Conservation (phyloP, 2,797 vertebrate genomes). For the Anabas testudineus region DNA sequence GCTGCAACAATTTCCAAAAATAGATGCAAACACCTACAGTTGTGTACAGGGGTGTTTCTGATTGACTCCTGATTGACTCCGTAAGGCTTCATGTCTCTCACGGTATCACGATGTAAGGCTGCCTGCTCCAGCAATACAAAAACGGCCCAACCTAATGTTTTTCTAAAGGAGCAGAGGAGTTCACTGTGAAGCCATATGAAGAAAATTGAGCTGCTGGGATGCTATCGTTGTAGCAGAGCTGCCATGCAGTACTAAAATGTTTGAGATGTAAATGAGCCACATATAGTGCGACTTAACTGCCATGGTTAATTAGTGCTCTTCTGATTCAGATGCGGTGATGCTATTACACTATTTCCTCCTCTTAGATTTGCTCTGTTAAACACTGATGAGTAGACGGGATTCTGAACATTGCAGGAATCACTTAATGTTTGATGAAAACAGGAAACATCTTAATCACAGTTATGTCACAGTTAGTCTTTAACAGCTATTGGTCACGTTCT, state of each 20-base stretch:
- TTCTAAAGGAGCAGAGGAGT: not conserved
- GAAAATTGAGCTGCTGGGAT: not conserved
- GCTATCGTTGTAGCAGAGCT: slow-evolving; percentile 5
- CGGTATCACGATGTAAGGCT: not conserved
- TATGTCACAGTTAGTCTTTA: slow-evolving; percentile 24
- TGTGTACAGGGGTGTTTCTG: slow-evolving; percentile 19
- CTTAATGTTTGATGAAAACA: slow-evolving; percentile 8
- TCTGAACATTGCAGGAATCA: not conserved
- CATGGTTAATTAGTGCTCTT: slow-evolving; percentile 15
- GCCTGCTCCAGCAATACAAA: not conserved
- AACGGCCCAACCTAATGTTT: not conserved
- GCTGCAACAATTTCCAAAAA: slow-evolving; percentile 48
- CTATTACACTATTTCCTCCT: not conserved
- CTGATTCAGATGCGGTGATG: slow-evolving; percentile 17
- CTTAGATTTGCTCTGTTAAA: slow-evolving; percentile 20
- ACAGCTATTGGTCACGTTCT: slow-evolving; percentile 31
- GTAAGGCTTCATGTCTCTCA: not conserved
- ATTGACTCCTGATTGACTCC: slow-evolving; percentile 19
- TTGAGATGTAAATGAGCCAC: slow-evolving; percentile 19
- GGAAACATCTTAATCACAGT: not conserved
- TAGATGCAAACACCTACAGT: slow-evolving; percentile 32
- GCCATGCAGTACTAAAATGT: slow-evolving; percentile 17
- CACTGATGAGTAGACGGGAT: slow-evolving; percentile 9
- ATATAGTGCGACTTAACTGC: slow-evolving; percentile 22
- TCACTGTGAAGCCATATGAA: not conserved